These are phyloP conservation scores for Erebia ligea DNA, from an alignment of 2,888 invertebrate genomes.

Conservation along the genomic window DNA sequence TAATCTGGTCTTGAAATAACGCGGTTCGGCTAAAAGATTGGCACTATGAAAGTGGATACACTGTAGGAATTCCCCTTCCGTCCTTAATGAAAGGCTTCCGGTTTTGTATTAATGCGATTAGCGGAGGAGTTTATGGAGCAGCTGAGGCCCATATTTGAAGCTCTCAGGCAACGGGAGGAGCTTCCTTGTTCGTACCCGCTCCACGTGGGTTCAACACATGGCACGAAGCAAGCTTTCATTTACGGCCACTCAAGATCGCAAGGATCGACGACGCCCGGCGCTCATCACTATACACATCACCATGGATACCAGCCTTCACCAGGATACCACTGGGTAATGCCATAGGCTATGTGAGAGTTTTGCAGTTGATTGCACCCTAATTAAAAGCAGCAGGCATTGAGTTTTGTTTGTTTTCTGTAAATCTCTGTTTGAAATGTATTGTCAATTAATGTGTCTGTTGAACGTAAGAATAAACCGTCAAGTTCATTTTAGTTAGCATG, in stretches of 20 bases:
- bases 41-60: conserved; percentile 75
- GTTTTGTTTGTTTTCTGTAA: conserved; percentile 56
- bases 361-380: conserved; percentile 58
- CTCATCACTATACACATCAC: conserved; percentile 85
- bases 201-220: conserved; percentile 89
- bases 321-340: conserved; percentile 90
- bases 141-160: conserved; percentile 98
- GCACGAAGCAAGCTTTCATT: conserved; percentile 84
- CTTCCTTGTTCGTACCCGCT: conserved; percentile 95
- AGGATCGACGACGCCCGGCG: conserved; percentile 85
- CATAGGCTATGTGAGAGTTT: conserved; percentile 70
- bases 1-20: conserved; percentile 63
- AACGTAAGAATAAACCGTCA: conserved; percentile 42
- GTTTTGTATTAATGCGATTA: conserved; percentile 83
- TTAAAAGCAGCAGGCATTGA: conserved; percentile 56
- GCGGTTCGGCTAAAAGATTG: conserved; percentile 74
- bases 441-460: conserved; percentile 45
- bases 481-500: conserved; percentile 67
- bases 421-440: conserved; percentile 56
- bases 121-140: conserved; percentile 98
- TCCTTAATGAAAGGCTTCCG: conserved; percentile 72
- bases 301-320: conserved; percentile 88
- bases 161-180: conserved; percentile 94
- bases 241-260: conserved; percentile 85
- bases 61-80: conserved; percentile 55